Percentiles rank a stretch among this genome's conserved stretches.
phyloP scores from a whole-genome alignment of 1,140 invertebrate species.

The Uloborus diversus region DNA sequence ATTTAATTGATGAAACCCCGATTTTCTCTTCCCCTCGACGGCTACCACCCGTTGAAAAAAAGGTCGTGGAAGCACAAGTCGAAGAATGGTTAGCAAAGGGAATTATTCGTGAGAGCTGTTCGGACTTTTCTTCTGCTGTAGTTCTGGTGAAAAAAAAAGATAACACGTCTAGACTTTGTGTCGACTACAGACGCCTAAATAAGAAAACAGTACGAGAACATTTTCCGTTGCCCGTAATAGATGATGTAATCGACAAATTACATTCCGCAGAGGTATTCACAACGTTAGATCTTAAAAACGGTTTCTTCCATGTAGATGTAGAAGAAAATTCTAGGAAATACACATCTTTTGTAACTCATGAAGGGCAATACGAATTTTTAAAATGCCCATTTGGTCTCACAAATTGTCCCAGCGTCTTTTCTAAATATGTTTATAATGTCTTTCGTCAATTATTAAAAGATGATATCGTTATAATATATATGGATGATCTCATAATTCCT shows the following conservation, averaged over 20 bases:
- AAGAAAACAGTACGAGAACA: neutral
- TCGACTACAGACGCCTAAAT: constrained; percentile 57
- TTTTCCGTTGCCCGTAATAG: constrained; percentile 16
- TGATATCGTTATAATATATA: neutral
- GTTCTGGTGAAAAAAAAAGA: constrained; percentile 58
- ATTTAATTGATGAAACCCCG: neutral
- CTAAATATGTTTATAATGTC: constrained; percentile 28
- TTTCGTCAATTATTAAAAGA: constrained; percentile 5
- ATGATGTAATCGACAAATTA: constrained; percentile 10
- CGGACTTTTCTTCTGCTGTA: constrained; percentile 10
- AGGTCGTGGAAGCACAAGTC: neutral
- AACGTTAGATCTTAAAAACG: constrained; percentile 43
- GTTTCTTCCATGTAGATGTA: constrained; percentile 49
- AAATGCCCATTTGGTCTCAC: constrained; percentile 32
- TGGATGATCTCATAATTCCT: constrained; percentile 24
- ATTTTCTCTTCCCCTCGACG: neutral
- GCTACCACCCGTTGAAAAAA: neutral
- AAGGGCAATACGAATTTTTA: constrained; percentile 40
- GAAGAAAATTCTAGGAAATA: constrained; percentile 17
- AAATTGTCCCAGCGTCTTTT: constrained; percentile 44
- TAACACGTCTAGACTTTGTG: constrained; percentile 38
- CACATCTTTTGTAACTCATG: constrained; percentile 52
- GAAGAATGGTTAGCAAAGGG: neutral
- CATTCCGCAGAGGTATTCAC: constrained; percentile 22
- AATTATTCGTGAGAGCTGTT: neutral